These are phyloP conservation scores for Nemoura dubitans DNA, from an alignment of 2,888 invertebrate genomes.

Conservation along the genomic window DNA sequence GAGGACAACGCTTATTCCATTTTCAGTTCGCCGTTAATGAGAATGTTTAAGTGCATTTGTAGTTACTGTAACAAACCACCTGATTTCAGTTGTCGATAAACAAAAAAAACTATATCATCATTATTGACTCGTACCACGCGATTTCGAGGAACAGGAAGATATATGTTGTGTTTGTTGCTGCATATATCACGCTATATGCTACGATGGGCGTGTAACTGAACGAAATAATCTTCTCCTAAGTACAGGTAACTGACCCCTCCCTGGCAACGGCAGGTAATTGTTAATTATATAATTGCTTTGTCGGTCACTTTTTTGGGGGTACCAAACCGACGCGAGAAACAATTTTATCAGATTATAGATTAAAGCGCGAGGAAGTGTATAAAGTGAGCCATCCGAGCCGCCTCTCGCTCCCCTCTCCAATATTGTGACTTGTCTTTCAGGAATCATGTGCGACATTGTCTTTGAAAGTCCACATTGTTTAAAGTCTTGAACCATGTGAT, in stretches of 20 bases:
- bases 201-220: neutral
- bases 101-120: constrained; percentile 26
- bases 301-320: neutral
- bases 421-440: too few relatives aligned
- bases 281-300: neutral
- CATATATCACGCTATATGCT: neutral
- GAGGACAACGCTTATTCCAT: constrained; percentile 3
- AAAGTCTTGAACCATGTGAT: too few relatives aligned
- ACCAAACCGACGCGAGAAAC: constrained; percentile 12
- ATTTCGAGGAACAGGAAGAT: constrained; percentile 27
- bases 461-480: too few relatives aligned
- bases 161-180: neutral
- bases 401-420: too few relatives aligned
- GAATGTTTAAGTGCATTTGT: constrained; percentile 35
- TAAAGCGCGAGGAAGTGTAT: neutral
- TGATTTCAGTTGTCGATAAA: constrained; percentile 33
- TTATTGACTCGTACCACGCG: constrained; percentile 36
- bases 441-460: too few relatives aligned
- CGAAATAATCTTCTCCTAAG: constrained; percentile 2
- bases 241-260: constrained; percentile 12
- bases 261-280: neutral
- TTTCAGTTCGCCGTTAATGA: constrained; percentile 14
- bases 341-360: neutral
- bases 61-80: constrained; percentile 31
- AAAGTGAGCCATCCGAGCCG: neutral